Evolutionary conservation across 2,797 vertebrate genomes (phyloP).

Genomic region (Scarus forsteni): DNA sequence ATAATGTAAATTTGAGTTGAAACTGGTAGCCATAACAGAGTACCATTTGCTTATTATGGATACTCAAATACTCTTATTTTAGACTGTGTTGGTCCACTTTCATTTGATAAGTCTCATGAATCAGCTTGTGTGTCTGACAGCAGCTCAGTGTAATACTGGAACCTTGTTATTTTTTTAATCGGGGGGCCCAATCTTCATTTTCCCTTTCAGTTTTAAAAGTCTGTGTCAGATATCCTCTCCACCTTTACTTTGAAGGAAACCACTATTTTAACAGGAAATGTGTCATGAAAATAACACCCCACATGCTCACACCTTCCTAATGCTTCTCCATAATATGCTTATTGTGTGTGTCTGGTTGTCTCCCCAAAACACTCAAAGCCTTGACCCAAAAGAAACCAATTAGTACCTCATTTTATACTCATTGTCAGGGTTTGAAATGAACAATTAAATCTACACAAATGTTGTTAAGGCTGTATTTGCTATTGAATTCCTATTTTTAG

Average conservation of each 20-base stretch:
- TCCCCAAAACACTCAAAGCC: constrained; percentile 29
- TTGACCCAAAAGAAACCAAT: constrained; percentile 57
- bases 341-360: constrained; percentile 29
- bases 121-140: constrained; percentile 50
- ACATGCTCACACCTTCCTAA: constrained; percentile 8
- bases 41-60: constrained; percentile 64
- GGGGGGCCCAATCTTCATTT: constrained; percentile 41
- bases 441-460: constrained; percentile 24
- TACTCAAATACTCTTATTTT: constrained; percentile 70
- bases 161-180: constrained; percentile 36
- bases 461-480: constrained; percentile 24
- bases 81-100: constrained; percentile 68
- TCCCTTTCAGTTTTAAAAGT: constrained; percentile 46
- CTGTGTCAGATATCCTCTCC: constrained; percentile 29
- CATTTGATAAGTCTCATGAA: constrained; percentile 55
- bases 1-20: constrained; percentile 69
- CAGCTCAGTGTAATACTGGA: constrained; percentile 50
- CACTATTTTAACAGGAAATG: constrained; percentile 29
- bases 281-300: constrained; percentile 28
- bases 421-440: constrained; percentile 61
- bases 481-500: constrained; percentile 22
- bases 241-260: constrained; percentile 23
- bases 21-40: constrained; percentile 71
- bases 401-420: constrained; percentile 71
- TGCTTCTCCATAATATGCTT: constrained; percentile 16